Evolutionary conservation across 2,113 vertebrate genomes (phyloP).

Genomic region (Takifugu flavidus): DNA sequence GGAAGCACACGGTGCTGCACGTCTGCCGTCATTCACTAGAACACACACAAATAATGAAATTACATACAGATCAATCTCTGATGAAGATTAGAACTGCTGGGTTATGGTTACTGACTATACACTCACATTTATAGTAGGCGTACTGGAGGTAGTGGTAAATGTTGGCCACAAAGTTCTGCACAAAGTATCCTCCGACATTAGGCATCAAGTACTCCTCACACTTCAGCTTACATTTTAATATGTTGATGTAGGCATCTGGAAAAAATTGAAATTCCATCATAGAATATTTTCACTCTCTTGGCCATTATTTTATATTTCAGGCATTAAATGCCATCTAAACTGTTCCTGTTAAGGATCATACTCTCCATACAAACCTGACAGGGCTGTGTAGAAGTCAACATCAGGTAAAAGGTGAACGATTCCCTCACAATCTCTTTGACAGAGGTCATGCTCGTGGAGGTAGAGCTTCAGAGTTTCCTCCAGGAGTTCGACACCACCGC

Average conservation of each 20-base stretch:
- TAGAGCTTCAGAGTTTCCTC: constrained; percentile 80
- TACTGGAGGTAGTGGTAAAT: constrained; percentile 91
- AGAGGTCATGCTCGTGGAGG: constrained; percentile 75
- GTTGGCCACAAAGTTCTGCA: constrained; percentile 86
- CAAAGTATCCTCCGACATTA: constrained; percentile 84
- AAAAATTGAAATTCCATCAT: background rate
- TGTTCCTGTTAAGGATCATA: background rate
- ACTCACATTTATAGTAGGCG: constrained; percentile 88
- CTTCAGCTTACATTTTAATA: constrained; percentile 80
- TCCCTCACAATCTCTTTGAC: constrained; percentile 78
- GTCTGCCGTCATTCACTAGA: constrained; percentile 80
- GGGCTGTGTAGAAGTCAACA: constrained; percentile 79
- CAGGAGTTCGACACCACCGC: constrained; percentile 74
- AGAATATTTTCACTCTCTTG: background rate
- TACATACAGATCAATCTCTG: background rate
- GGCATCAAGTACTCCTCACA: constrained; percentile 82
- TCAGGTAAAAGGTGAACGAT: constrained; percentile 73
- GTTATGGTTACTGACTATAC: background rate
- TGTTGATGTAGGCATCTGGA: constrained; percentile 78
- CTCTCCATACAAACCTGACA: constrained; percentile 74
- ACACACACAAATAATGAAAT: background rate
- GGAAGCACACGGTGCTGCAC: constrained; percentile 80
- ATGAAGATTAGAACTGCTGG: too few relatives aligned
- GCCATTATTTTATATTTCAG: background rate
- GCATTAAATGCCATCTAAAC: background rate